Evolutionary conservation across 2,888 invertebrate genomes (phyloP).

Genomic region (Synergus japonicus): DNA sequence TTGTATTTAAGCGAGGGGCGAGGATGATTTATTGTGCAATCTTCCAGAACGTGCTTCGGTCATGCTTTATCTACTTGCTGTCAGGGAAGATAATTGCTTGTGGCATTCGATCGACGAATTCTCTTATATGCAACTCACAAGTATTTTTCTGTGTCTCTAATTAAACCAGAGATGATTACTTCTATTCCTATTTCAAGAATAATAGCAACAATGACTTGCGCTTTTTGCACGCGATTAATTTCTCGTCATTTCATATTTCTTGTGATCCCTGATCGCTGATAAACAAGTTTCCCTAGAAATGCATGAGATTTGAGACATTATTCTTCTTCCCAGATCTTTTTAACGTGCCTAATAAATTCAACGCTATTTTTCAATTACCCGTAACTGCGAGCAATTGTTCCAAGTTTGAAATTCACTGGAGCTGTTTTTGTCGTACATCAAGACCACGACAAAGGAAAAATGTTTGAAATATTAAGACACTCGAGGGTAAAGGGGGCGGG

Average conservation of each 20-base stretch:
- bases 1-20: not conserved
- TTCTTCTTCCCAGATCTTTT: constrained; percentile 5
- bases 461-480: constrained; percentile 42
- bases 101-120: not conserved
- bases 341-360: constrained; percentile 36
- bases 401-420: constrained; percentile 24
- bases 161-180: not conserved
- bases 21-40: constrained; percentile 21
- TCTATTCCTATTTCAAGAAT: too few relatives aligned
- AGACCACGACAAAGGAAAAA: constrained; percentile 39
- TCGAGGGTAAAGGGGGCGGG: constrained; percentile 19
- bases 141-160: not conserved
- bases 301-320: not conserved
- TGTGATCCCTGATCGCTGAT: too few relatives aligned
- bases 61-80: constrained; percentile 12
- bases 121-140: not conserved
- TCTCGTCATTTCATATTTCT: too few relatives aligned
- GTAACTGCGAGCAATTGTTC: constrained; percentile 23
- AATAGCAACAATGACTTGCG: too few relatives aligned
- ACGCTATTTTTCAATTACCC: constrained; percentile 39
- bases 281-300: not conserved
- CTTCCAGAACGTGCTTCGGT: constrained; percentile 8
- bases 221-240: too few relatives aligned
- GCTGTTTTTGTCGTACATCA: constrained; percentile 34
- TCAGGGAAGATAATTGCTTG: constrained; percentile 11